Percentiles rank a stretch among this genome's conserved stretches.
Evolutionary conservation across 1,140 invertebrate genomes (phyloP).

Genomic region (Drusus annulatus): DNA sequence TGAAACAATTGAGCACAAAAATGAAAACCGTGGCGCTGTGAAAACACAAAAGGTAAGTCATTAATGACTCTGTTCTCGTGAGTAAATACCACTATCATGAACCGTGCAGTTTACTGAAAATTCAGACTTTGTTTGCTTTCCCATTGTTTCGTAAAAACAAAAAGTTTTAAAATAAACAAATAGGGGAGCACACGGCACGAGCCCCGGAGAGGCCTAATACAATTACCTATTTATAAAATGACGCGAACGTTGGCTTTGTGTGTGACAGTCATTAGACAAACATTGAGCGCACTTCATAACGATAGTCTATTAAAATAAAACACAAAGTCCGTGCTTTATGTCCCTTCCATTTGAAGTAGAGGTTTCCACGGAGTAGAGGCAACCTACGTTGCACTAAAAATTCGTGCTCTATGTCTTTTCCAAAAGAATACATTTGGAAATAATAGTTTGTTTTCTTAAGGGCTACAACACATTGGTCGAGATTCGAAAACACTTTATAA

Average conservation of each 20-base stretch:
- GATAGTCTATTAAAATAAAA: conserved; percentile 59
- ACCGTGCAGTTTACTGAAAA: conserved; percentile 47
- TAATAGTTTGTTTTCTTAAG: no score
- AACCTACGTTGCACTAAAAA: no score
- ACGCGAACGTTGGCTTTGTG: conserved; percentile 24
- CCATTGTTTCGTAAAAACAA: conserved; percentile 48
- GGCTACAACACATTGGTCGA: no score
- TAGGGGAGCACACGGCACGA: conserved; percentile 12
- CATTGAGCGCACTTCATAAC: conserved; percentile 58
- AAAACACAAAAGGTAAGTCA: conserved; percentile 33
- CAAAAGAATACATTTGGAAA: no score
- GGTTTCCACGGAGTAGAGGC: no score
- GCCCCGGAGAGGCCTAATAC: conserved; percentile 47
- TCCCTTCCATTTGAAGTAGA: conserved; percentile 20
- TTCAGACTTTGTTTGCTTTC: conserved; percentile 40
- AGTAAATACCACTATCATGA: conserved; percentile 25
- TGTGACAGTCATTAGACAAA: conserved; percentile 58
- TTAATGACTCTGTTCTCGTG: conserved; percentile 41
- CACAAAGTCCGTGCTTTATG: conserved; percentile 50
- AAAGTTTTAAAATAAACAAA: conserved; percentile 31
- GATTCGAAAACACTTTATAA: no score
- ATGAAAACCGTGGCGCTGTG: conserved; percentile 30
- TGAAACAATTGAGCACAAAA: conserved; percentile 28
- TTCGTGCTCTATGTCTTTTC: no score
- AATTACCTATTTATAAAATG: conserved; percentile 58